Base-by-base conservation (phyloP, 2,797 vertebrate species). In the Tinamus major region DNA sequence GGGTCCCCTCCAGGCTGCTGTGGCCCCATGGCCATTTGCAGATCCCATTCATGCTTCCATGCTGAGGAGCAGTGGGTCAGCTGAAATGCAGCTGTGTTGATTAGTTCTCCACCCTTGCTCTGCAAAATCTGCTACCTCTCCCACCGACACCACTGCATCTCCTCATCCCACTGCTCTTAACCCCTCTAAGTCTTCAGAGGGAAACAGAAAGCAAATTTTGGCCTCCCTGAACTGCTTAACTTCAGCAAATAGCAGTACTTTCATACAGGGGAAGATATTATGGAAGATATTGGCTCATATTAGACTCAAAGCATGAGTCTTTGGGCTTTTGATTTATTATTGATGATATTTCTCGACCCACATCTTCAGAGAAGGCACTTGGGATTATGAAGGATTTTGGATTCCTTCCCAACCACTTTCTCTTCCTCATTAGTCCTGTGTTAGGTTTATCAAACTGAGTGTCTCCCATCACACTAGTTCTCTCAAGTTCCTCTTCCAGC, bases 151-250 rank as follows among this genome's bases (percentile, higher is more conserved):
- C 51, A 10, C 0, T 16, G 17, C 33, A 75, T 7, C n/a, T 85
- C 41, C 59, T 55, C 0, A 0, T 70, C 35, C 15, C 35, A 13
- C 23, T 63, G 23, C 5, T 76, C 49, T 49, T 26, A 24, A 33
- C 15, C 10, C 37, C 29, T 65, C 35, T 8, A 1, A n/a, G 31
- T 55, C 61, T 67, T 85, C n/a, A 62, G 44, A 74, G 69, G 55
- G 49, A 89, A 91, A 75, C 14, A 87, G 58, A 89, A 83, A 89
- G 21, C 42, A 63, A 64, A 56, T 46, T 62, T 87, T 0, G 0
- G 6, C 33, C 61, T 49, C 44, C 35, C 26, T 70, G 83, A 74
- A 46, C 24, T 56, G 27, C 75, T 39, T 19, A 91, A 68, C 46
- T 42, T 31, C 49, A 55, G 31, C 48, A 65, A 33, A 35, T 8